phyloP scores from a whole-genome alignment of 2,113 vertebrate genomes.

The Charadrius vociferus region DNA sequence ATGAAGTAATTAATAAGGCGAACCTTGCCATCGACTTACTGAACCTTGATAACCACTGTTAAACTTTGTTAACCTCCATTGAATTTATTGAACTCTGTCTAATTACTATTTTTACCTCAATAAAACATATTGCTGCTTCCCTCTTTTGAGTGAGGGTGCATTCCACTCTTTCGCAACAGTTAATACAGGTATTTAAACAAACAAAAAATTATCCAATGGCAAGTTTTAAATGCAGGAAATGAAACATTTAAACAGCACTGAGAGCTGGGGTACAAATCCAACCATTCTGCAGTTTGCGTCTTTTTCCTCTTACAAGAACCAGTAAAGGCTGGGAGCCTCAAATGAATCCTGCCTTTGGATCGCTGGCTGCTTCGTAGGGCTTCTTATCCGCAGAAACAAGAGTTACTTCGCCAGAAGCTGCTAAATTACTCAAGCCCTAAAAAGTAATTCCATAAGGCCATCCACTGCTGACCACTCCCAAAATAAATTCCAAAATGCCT shows the following conservation, averaged over 20 bases:
- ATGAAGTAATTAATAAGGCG: background rate
- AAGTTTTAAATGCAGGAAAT: background rate
- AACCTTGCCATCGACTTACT: background rate
- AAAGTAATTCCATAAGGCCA: background rate
- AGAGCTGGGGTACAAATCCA: background rate
- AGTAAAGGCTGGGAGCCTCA: background rate
- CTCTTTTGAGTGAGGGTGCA: background rate
- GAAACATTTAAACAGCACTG: background rate
- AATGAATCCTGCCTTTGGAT: background rate
- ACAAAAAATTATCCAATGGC: background rate
- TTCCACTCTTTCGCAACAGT: background rate
- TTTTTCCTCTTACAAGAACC: background rate
- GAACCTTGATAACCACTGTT: background rate
- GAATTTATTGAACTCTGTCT: background rate
- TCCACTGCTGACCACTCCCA: background rate
- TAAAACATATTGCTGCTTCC: background rate
- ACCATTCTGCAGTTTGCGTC: background rate
- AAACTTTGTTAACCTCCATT: background rate
- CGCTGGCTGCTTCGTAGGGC: background rate
- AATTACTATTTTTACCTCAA: background rate
- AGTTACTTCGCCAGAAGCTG: background rate
- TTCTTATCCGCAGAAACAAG: background rate
- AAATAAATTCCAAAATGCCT: background rate
- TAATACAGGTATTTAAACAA: background rate
- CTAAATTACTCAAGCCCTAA: background rate